Conservation (phyloP, 1,140 invertebrate species). For the Cydia strobilella region DNA sequence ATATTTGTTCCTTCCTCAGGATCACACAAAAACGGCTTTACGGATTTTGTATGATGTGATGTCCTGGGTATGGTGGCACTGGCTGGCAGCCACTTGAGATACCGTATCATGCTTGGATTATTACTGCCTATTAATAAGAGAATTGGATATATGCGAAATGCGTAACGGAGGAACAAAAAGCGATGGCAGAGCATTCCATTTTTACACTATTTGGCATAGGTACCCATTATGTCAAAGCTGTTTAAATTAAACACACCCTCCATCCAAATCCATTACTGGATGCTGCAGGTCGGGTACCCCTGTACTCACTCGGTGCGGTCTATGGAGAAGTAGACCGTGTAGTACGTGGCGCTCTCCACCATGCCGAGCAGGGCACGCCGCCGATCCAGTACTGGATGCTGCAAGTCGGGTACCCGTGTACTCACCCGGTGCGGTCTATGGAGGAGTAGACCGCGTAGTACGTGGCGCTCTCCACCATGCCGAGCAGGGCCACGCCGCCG, state of each 20-base stretch:
- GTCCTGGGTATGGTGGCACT: no score
- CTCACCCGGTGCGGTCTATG: constrained; percentile 64
- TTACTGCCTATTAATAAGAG: no score
- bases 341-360: constrained; percentile 93
- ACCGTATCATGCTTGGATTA: no score
- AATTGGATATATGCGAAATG: no score
- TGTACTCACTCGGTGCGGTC: constrained; percentile 60
- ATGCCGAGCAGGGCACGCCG: constrained; percentile 93
- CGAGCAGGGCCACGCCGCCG: constrained; percentile 92
- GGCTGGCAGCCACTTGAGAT: no score
- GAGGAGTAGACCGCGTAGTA: constrained; percentile 89
- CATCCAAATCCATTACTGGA: constrained; percentile 97
- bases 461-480: constrained; percentile 92
- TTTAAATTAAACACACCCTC: no score
- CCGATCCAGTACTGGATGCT: constrained; percentile 97
- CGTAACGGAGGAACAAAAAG: constrained; percentile 80
- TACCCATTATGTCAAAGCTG: no score
- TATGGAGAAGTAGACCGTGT: constrained; percentile 84
- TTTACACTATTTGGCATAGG: no score
- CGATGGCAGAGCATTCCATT: constrained; percentile 95
- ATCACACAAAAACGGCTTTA: no score
- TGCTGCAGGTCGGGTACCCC: constrained; percentile 67
- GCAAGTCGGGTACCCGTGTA: background rate
- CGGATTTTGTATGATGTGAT: no score
- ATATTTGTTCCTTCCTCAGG: no score